Evolutionary conservation across 2,113 vertebrate genomes (phyloP).

Genomic region (Cervus canadensis): DNA sequence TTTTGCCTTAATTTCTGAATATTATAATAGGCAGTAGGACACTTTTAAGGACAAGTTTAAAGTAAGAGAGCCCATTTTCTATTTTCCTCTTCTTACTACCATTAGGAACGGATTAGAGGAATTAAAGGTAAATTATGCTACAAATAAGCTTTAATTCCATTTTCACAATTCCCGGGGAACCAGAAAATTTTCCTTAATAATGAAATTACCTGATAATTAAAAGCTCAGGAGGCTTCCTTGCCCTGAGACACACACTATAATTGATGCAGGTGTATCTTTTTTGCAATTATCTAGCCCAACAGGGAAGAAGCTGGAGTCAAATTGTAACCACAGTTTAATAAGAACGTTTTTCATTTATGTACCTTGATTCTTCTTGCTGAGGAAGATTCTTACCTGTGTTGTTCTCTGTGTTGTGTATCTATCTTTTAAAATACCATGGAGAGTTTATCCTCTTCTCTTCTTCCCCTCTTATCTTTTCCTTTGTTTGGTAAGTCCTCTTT

Average conservation of each 20-base stretch:
- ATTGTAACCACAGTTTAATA: neutral
- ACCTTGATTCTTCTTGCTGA: neutral
- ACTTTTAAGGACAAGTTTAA: constrained; percentile 8
- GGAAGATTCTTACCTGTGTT: neutral
- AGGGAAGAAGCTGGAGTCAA: neutral
- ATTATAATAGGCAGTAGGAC: neutral
- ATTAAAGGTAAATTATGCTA: neutral
- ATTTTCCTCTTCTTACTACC: neutral
- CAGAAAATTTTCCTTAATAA: neutral
- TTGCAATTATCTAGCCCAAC: neutral
- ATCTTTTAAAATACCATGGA: neutral
- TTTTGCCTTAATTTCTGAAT: neutral
- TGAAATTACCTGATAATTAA: constrained; percentile 21
- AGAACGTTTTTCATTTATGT: neutral
- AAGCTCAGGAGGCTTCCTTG: neutral
- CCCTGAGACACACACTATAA: neutral
- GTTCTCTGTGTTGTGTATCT: neutral
- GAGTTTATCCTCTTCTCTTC: neutral
- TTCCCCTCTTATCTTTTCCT: neutral
- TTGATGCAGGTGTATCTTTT: neutral
- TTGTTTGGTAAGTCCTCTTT: neutral
- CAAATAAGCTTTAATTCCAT: constrained; percentile 27
- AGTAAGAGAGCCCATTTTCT: neutral
- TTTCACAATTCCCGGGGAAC: constrained; percentile 1
- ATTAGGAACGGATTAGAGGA: constrained; percentile 2